phyloP scores from a whole-genome alignment of 2,888 invertebrate species.

The Congeria kusceri region DNA sequence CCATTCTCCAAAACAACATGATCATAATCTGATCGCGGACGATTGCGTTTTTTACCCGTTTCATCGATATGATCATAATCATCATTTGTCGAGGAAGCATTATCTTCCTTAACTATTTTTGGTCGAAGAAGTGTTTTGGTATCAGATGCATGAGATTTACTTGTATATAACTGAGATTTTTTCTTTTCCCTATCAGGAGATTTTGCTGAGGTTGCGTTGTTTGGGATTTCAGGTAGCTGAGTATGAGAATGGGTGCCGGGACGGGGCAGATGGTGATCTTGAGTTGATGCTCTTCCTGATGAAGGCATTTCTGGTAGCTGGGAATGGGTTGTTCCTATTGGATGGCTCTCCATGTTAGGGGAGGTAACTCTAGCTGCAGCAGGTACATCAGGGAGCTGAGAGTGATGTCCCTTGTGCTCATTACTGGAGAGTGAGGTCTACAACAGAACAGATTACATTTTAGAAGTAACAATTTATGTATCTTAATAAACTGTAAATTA shows the following conservation, averaged over 20 bases:
- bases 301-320: slow-evolving; percentile 27
- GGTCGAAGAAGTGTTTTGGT: neutral
- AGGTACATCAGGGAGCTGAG: slow-evolving; percentile 23
- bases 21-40: slow-evolving; percentile 69
- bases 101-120: slow-evolving; percentile 4
- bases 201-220: neutral
- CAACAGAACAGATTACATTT: too few species aligned
- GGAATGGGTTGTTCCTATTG: slow-evolving; percentile 9
- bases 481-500: too few species aligned
- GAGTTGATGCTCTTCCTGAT: slow-evolving; percentile 6
- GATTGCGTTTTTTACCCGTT: slow-evolving; percentile 29
- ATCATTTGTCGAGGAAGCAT: slow-evolving; percentile 23
- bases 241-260: slow-evolving; percentile 28
- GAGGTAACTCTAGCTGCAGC: neutral
- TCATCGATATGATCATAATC: slow-evolving; percentile 76
- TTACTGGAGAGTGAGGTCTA: neutral
- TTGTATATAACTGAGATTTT: too few species aligned
- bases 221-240: slow-evolving; percentile 52
- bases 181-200: neutral
- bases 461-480: too few species aligned
- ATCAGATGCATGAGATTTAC: slow-evolving; percentile 1
- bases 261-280: slow-evolving; percentile 17
- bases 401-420: slow-evolving; percentile 30
- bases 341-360: neutral
- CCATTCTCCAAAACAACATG: slow-evolving; percentile 65